Evolutionary conservation across 2,888 invertebrate species (phyloP), one percentile per base, ranked within the genome.

Genomic region (Hetaerina titia): DNA sequence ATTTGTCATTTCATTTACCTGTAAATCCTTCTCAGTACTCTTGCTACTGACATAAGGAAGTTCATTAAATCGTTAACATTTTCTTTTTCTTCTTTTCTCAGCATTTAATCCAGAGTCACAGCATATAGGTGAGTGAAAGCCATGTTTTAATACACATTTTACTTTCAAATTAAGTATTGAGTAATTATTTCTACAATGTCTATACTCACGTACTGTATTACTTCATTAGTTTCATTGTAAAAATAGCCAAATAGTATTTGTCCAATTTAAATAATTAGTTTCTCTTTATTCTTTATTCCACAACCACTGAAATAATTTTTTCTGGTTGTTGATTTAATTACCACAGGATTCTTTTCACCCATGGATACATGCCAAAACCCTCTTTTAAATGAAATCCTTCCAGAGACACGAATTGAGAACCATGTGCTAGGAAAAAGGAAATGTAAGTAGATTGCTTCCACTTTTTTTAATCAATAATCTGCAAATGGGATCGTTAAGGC

Each of bases 311-410:
- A 45, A 45, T 45, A 45, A 45, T 2, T 45, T 2, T 45, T 45
- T 45, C 45, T 45, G 1, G 4, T 45, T 45, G 45, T 45, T 45
- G 45, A 45, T 45, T 45, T 45, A 45, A 2, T 45, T 45, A 45
- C 95, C 95, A 45, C 95, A 96, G 98, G 98, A 63, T 97, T 98
- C 95, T 98, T 98, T 97, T 98, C 98, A 63, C 98, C 98, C 95
- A 97, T 98, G 97, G 98, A 98, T 96, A 98, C 98, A 96, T 97
- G 97, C 95, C 98, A 98, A 96, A 98, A 97, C 96, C 98, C 98
- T 8, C 97, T 98, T 95, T 98, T 98, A 97, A 98, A 98, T 96
- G 96, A 96, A 95, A 95, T 96, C 95, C 95, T 96, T 94, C 96
- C 94, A 87, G 95, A 96, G 94, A 96, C 96, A 81, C 96, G 96